Evolutionary conservation across 2,113 vertebrate genomes (phyloP).

Genomic region (Seriola rivoliana): DNA sequence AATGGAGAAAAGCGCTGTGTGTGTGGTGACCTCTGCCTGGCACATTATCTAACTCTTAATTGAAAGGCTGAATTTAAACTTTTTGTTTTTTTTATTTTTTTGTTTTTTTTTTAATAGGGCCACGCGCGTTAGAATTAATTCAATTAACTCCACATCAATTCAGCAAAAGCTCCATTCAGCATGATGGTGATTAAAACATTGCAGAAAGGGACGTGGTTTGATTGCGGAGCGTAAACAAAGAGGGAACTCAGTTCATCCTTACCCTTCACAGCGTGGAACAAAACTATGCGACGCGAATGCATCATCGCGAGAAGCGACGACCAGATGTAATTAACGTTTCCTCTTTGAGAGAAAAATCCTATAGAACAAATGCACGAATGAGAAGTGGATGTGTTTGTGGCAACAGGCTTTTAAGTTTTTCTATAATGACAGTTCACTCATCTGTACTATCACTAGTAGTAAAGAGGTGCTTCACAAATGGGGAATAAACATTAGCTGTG

Average conservation of each 20-base stretch:
- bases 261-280: constrained; percentile 30
- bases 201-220: neutral
- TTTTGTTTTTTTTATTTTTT: neutral
- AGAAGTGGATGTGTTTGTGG: neutral
- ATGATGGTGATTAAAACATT: neutral
- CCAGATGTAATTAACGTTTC: constrained; percentile 19
- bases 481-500: rapidly evolving
- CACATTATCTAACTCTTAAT: neutral
- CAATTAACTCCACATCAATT: neutral
- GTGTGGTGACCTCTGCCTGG: constrained; percentile 8
- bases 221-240: constrained; percentile 11
- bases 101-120: too few relatives aligned
- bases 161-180: neutral
- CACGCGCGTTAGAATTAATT: neutral
- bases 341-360: neutral
- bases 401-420: neutral
- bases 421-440: too few relatives aligned
- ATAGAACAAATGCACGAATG: neutral
- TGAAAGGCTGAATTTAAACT: neutral
- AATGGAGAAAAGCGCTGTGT: constrained; percentile 6
- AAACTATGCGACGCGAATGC: constrained; percentile 53
- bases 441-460: neutral
- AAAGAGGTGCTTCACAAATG: too few relatives aligned
- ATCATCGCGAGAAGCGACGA: constrained; percentile 19
- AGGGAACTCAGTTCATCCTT: neutral